These are phyloP conservation scores for Arenaria interpres DNA, from an alignment of 2,113 vertebrate species.

Conservation along the genomic window DNA sequence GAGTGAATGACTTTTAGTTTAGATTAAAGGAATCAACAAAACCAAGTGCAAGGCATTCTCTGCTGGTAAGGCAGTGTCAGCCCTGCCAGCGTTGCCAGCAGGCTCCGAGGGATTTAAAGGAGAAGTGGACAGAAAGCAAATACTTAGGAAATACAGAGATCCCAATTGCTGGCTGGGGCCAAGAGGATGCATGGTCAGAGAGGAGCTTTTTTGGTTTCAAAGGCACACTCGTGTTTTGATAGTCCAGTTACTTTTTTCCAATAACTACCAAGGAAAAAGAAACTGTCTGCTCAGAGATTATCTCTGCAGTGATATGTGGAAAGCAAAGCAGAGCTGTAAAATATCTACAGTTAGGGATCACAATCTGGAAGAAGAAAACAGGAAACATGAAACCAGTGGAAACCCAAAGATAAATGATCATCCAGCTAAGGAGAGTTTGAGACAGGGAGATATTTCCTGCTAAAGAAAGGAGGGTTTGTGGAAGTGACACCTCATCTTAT, in stretches of 20 bases:
- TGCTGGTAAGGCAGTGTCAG: background rate
- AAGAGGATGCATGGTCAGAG: background rate
- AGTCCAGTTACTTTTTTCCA: background rate
- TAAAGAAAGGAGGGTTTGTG: background rate
- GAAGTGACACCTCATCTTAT: conserved; percentile 23
- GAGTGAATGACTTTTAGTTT: conserved; percentile 60
- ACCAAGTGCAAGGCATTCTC: conserved; percentile 12
- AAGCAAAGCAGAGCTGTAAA: conserved; percentile 63
- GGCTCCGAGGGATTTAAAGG: conserved; percentile 23
- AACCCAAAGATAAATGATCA: conserved; percentile 42
- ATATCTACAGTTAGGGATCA: conserved; percentile 55
- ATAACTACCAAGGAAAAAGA: conserved; percentile 49
- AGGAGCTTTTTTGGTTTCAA: background rate
- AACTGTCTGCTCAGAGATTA: conserved; percentile 56
- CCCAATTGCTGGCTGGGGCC: background rate
- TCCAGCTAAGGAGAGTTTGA: background rate
- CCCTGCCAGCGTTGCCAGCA: background rate
- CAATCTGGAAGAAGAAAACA: conserved; percentile 62
- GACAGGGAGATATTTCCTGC: conserved; percentile 49
- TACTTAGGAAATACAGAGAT: background rate
- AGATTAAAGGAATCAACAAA: conserved; percentile 57
- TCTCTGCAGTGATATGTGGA: conserved; percentile 55
- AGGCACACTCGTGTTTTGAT: background rate
- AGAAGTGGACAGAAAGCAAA: background rate
- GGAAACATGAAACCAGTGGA: conserved; percentile 55